Conservation (phyloP, 1,140 invertebrate genomes). For the Cyclina sinensis region DNA sequence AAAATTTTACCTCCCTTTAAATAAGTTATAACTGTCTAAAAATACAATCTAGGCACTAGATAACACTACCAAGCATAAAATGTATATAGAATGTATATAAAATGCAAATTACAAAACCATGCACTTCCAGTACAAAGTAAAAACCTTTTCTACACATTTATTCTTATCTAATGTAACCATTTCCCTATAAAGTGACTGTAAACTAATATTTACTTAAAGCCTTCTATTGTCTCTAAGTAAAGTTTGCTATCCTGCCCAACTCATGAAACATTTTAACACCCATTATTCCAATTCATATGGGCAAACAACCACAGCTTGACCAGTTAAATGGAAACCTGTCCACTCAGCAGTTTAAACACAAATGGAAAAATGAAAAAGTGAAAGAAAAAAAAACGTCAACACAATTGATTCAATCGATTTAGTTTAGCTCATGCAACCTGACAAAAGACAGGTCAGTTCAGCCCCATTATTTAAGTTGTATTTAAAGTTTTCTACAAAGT, state of each 20-base stretch:
- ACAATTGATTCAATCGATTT: no score
- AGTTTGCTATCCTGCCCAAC: not conserved
- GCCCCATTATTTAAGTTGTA: no score
- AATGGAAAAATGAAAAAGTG: no score
- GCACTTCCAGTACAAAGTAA: not conserved
- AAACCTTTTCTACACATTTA: not conserved
- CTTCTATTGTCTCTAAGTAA: not conserved
- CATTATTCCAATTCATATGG: not conserved
- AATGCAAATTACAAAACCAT: not conserved
- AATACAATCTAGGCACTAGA: not conserved
- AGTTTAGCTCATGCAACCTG: no score
- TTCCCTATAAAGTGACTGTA: not conserved
- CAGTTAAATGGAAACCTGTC: not conserved
- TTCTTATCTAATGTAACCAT: conserved; percentile 12
- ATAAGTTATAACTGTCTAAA: not conserved
- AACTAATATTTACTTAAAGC: not conserved
- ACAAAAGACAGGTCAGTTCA: no score
- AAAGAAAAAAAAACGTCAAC: no score
- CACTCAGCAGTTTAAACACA: not conserved
- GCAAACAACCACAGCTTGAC: not conserved
- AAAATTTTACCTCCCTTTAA: conserved; percentile 22
- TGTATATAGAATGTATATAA: no score
- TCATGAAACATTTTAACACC: conserved; percentile 14
- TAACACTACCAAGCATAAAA: conserved; percentile 2
- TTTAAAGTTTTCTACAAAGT: no score